A percentile compares a stretch with the other conserved stretches of the same genome.
Evolutionary conservation across 1,140 invertebrate species (phyloP).

Genomic region (Condylostylus longicornis): DNA sequence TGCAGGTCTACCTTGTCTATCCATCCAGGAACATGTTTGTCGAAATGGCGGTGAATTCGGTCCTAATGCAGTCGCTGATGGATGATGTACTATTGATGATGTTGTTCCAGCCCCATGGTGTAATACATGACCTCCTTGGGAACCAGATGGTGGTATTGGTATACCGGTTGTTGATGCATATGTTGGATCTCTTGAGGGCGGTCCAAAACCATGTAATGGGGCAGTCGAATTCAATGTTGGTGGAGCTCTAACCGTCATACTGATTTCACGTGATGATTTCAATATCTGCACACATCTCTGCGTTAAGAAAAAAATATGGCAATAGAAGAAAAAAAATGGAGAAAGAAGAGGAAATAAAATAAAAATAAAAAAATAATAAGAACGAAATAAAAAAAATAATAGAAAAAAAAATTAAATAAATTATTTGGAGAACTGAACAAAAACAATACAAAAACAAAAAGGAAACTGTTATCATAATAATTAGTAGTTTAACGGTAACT

Average conservation of each 20-base stretch:
- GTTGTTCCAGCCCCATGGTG: too few species aligned
- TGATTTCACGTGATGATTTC: slow-evolving; percentile 68
- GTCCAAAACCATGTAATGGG: slow-evolving; percentile 33
- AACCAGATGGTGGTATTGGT: slow-evolving; percentile 18
- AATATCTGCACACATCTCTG: slow-evolving; percentile 57
- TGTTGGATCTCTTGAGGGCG: slow-evolving; percentile 30
- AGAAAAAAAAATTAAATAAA: neutral
- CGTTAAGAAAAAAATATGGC: slow-evolving; percentile 33
- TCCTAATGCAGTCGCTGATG: slow-evolving; percentile 31
- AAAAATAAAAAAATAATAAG: slow-evolving; percentile 18
- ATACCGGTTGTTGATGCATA: slow-evolving; percentile 32
- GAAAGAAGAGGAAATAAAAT: slow-evolving; percentile 19
- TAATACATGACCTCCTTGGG: too few species aligned
- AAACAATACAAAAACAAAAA: slow-evolving; percentile 3
- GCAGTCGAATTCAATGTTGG: slow-evolving; percentile 32
- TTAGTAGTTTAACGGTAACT: too few species aligned
- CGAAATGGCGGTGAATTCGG: slow-evolving; percentile 39
- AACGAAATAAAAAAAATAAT: slow-evolving; percentile 12
- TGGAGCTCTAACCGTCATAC: slow-evolving; percentile 70
- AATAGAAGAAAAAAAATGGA: slow-evolving; percentile 32
- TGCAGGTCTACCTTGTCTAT: slow-evolving; percentile 68
- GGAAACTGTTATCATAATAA: too few species aligned
- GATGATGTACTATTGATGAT: slow-evolving; percentile 21
- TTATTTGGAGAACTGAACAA: neutral
- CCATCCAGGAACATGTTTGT: slow-evolving; percentile 84